Evolutionary conservation across 2,797 vertebrate species (phyloP).

Genomic region (Notamacropus eugenii): DNA sequence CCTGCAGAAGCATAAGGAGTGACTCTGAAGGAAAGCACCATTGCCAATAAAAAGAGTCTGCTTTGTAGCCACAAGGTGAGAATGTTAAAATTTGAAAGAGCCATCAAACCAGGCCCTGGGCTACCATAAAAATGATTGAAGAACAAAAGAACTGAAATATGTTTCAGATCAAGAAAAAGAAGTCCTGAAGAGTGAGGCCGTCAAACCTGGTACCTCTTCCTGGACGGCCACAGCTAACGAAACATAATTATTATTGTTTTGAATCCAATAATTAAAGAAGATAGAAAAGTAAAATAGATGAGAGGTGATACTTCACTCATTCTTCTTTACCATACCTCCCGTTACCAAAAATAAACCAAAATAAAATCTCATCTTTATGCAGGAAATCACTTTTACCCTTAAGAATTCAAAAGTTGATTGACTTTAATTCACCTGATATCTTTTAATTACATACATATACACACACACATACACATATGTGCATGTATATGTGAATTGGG

Average conservation of each 20-base stretch:
- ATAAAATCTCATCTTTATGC: constrained; percentile 46
- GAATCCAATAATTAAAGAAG: constrained; percentile 64
- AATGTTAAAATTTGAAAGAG: constrained; percentile 55
- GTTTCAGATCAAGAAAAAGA: constrained; percentile 54
- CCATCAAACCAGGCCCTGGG: constrained; percentile 34
- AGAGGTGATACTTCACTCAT: constrained; percentile 20
- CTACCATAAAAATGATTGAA: constrained; percentile 46
- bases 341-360: neutral
- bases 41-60: neutral
- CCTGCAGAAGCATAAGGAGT: constrained; percentile 20
- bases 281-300: constrained; percentile 25
- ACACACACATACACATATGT: no score
- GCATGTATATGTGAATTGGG: no score
- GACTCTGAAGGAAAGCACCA: constrained; percentile 42
- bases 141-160: constrained; percentile 65
- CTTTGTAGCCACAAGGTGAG: constrained; percentile 25
- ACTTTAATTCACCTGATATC: constrained; percentile 26
- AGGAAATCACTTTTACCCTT: constrained; percentile 66
- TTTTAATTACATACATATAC: constrained; percentile 54
- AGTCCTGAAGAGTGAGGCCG: constrained; percentile 39
- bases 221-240: constrained; percentile 37
- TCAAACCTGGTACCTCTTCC: constrained; percentile 62
- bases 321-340: constrained; percentile 57
- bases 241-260: constrained; percentile 58
- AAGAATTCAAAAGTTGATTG: constrained; percentile 42